These are phyloP conservation scores for Pterophyllum scalare DNA, from an alignment of 2,113 vertebrate genomes.

Conservation along the genomic window DNA sequence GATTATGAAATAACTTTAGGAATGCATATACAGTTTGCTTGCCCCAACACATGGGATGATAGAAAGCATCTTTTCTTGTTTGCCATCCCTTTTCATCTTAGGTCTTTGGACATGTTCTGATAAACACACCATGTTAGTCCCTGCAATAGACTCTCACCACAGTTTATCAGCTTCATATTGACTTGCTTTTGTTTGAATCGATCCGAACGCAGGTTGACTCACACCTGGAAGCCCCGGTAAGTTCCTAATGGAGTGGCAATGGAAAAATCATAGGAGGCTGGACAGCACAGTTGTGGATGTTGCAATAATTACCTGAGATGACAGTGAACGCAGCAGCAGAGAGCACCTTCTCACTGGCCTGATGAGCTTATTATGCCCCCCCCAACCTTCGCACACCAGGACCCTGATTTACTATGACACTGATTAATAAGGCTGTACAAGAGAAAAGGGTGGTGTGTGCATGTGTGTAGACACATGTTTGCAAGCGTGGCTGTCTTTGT, in stretches of 20 bases:
- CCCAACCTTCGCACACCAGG: slow-evolving; percentile 39
- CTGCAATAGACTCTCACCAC: slow-evolving; percentile 22
- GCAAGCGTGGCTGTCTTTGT: neutral
- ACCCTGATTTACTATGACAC: slow-evolving; percentile 73
- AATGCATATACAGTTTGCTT: neutral
- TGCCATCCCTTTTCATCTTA: slow-evolving; percentile 10
- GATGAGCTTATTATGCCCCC: slow-evolving; percentile 64
- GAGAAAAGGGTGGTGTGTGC: neutral
- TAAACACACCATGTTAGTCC: slow-evolving; percentile 21
- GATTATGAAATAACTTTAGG: neutral
- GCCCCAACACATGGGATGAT: neutral
- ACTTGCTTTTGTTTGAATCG: slow-evolving; percentile 30
- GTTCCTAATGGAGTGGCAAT: slow-evolving; percentile 59
- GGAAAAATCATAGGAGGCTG: slow-evolving; percentile 31
- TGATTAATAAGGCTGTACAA: slow-evolving; percentile 65
- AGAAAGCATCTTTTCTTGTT: neutral
- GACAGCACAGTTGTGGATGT: slow-evolving; percentile 25
- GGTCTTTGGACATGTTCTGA: slow-evolving; percentile 11
- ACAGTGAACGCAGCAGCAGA: slow-evolving; percentile 48
- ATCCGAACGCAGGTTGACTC: slow-evolving; percentile 14
- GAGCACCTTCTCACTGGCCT: slow-evolving; percentile 47
- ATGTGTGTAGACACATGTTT: neutral
- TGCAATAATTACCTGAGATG: slow-evolving; percentile 64
- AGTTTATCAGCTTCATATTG: slow-evolving; percentile 52
- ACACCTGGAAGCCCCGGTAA: slow-evolving; percentile 7